Evolutionary conservation across 2,797 vertebrate species (phyloP), one percentile per base, ranked within the genome.

Genomic region (Lophius americanus): DNA sequence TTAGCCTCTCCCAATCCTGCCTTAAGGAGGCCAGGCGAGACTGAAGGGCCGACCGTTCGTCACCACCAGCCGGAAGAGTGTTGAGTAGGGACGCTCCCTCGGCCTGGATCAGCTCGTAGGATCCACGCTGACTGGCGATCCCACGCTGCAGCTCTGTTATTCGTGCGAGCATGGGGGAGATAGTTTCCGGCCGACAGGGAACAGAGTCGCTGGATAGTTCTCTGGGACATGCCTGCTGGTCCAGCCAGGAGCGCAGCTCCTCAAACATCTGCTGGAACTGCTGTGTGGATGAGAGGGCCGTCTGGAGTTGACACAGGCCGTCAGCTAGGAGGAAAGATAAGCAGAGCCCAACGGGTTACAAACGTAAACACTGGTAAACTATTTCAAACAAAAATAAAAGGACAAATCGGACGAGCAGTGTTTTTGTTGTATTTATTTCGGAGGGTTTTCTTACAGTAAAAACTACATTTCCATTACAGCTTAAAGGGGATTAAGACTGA

Each of bases 221-320:
- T 49, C 76, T 67, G 84, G 92, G 92, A 60, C 94, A 92, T 8
- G 89, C 78, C 84, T 92, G 95, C 64, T 90, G 86, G 79, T 98
- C 94, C 6, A 99, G 93, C 98, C 98, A 99, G 48, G 91, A 90
- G 79, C 95, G 95, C 74, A 99, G 84, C 79, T 99, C 98, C 81
- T 97, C 94, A 64, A 98, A 99, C 95, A 97, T 99, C 90, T 99
- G 97, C 89, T 99, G 97, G 92, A 99, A 99, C 90, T 99, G 98
- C 91, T 99, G 96, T 43, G 97, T 98, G 85, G 96, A 98, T 0
- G 96, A 98, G 14, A 99, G 95, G 0, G 96, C 95, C 0, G 94
- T 94, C 89, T 99, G 98, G 49, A 99, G 94, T 85, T 97, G 96
- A 69, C 96, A 97, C 85, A 99, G 94, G 46, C 97, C 94, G 82